Base-by-base conservation (phyloP, 2,113 vertebrate genomes). In the Camelus bactrianus region DNA sequence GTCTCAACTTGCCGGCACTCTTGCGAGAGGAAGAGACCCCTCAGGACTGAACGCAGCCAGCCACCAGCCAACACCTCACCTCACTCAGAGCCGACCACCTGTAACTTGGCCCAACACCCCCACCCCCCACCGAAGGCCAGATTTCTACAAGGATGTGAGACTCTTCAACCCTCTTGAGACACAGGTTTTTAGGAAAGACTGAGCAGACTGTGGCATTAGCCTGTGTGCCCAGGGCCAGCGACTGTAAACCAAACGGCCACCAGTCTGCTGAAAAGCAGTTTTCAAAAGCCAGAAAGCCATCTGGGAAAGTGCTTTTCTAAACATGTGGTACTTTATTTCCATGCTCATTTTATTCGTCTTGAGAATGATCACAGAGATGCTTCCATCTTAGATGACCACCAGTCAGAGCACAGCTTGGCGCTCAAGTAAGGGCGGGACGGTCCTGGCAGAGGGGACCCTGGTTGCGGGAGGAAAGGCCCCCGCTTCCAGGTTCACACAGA, bases 361-460 rank as follows among this genome's bases (percentile, higher is more conserved):
- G 62, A 62, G 65, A 73, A 72, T 5, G 32, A 56, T 28, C 62
- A 8, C 2, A 64, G 83, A 54, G 28, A 35, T 1, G 9, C 19
- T 83, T 54, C 46, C 28, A 16, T 5, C 52, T 52, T n/a, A 6
- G 46, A 22, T 48, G 75, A 56, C 42, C 12, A 1, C 64, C 22
- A 52, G 20, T 73, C 60, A 11, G 14, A 58, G 38, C 7, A 32
- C 24, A 80, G 38, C 54, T 46, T 48, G 8, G 50, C 22, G 42
- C 24, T 4, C 0, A 3, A 30, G 54, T 60, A 1, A 50, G 70
- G 38, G 38, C 5, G 38, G 38, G 38, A 42, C 38, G 38, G 38
- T 42, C 38, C 38, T 42, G 28, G 48, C n/a, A 20, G 14, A 73
- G 3, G 5, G 32, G 15, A 73, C 1, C 1, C 0, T n/a, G 19